These are phyloP conservation scores for Pachycephus smyrnensis DNA, from an alignment of 2,888 invertebrate species.

Conservation along the genomic window DNA sequence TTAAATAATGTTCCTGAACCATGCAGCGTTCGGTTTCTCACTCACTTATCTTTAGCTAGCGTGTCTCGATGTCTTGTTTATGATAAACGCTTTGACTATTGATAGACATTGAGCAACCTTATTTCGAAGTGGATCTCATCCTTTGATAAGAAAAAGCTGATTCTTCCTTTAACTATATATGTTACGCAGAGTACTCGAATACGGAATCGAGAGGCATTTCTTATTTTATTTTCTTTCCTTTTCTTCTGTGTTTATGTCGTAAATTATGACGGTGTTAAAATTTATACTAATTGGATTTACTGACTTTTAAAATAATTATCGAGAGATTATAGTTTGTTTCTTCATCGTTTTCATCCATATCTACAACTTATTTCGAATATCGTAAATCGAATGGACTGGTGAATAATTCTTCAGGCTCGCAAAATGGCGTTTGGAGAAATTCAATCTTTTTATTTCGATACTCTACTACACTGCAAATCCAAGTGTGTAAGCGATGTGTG, in stretches of 20 bases:
- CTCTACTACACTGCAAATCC: too few relatives aligned
- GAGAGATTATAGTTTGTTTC: background rate
- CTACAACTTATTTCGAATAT: background rate
- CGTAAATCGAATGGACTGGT: background rate
- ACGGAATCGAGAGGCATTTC: background rate
- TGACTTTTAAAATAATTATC: background rate
- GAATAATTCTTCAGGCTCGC: background rate
- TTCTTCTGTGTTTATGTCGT: background rate
- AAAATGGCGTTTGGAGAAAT: background rate
- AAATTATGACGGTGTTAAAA: background rate
- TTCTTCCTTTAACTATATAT: background rate
- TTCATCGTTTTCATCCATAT: background rate
- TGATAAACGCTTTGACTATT: slow-evolving; percentile 1
- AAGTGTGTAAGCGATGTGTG: too few relatives aligned
- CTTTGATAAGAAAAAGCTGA: background rate
- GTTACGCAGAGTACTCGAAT: background rate
- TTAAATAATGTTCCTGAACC: slow-evolving; percentile 12
- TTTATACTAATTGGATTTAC: background rate
- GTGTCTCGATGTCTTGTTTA: slow-evolving; percentile 28
- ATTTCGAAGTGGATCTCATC: slow-evolving; percentile 2
- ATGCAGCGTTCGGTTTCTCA: slow-evolving; percentile 9
- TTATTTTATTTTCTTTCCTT: background rate
- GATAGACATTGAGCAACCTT: slow-evolving; percentile 1
- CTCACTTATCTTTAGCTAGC: slow-evolving; percentile 19
- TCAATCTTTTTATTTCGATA: background rate